Evolutionary conservation across 2,113 vertebrate species (phyloP), one percentile per base, ranked within the genome.

Genomic region (Engraulis encrasicolus): DNA sequence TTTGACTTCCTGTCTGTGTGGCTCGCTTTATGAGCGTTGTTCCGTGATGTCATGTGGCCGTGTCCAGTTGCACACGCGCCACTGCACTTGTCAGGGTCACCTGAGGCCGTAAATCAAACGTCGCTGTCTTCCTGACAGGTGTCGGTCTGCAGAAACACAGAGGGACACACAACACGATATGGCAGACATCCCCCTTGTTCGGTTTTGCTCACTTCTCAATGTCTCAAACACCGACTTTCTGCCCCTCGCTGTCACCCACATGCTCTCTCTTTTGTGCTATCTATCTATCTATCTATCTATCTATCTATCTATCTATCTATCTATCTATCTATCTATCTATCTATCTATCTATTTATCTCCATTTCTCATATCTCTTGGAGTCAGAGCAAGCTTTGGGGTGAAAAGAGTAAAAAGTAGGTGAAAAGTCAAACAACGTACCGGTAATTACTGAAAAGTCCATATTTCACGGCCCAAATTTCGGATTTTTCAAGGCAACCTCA

Each of bases 1-100:
- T 93, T 92, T 91, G 52, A 87, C 89, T 93, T 93, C 92, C 92
- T 92, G 93, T 89, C 82, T 88, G 86, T 86, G 86, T 88, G 74
- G 12, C 89, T n/a, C n/a, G 92, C 89, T 93, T 94, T 93, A 93
- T 92, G 87, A 90, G 85, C 80, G 37, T 84, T 90, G 86, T 85
- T 92, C 87, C 88, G 90, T 86, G 84, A 93, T 91, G 90, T 86
- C 83, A 93, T 91, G 93, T 88, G 83, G 81, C 84, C n/a, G n/a
- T n/a, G 85, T 89, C 79, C 85, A 50, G 81, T 83, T 79, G 54
- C 9, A 45, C 80, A 78, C 78, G 27, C 61, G 27, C 61, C 31
- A 23, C 19, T 20, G 80, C 84, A 20, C 82, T 85, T 86, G 82
- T 85, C 89, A 79, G 54, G 9, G 83, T 45, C 12, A 71, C 61